Conservation (phyloP, 2,113 vertebrate species). For the Pterocles orientalis region DNA sequence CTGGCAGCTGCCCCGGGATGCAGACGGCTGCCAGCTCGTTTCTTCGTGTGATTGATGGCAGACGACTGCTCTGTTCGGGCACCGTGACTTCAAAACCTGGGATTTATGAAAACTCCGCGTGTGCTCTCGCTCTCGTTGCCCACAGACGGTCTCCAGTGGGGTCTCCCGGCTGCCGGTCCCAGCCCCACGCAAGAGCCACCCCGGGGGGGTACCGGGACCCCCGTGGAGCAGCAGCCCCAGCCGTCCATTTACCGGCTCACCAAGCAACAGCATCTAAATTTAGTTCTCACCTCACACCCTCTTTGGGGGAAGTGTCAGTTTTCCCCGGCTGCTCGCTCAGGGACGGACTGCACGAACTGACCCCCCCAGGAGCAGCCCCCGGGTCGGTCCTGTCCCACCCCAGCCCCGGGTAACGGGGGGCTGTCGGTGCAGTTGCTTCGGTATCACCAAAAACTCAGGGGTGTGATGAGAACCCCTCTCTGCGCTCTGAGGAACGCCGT, state of each 20-base stretch:
- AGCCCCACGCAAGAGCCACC: neutral
- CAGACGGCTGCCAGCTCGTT: neutral
- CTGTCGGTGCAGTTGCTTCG: fast-evolving
- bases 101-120: neutral
- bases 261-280: neutral
- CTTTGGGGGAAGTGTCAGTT: neutral
- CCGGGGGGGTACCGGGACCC: no score
- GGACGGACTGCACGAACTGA: fast-evolving
- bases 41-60: neutral
- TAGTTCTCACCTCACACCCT: neutral
- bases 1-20: neutral
- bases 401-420: no score
- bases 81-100: neutral
- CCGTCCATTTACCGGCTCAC: neutral
- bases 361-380: neutral
- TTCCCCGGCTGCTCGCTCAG: neutral
- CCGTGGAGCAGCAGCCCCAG: neutral
- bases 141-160: neutral
- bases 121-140: neutral
- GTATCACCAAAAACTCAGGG: fast-evolving
- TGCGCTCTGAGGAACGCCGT: neutral
- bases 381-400: fast-evolving
- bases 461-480: neutral
- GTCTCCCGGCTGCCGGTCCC: neutral
- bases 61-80: neutral